Percentiles rank a stretch among this genome's conserved stretches.
Evolutionary conservation across 2,113 vertebrate species (phyloP).

Genomic region (Steatornis caripensis): DNA sequence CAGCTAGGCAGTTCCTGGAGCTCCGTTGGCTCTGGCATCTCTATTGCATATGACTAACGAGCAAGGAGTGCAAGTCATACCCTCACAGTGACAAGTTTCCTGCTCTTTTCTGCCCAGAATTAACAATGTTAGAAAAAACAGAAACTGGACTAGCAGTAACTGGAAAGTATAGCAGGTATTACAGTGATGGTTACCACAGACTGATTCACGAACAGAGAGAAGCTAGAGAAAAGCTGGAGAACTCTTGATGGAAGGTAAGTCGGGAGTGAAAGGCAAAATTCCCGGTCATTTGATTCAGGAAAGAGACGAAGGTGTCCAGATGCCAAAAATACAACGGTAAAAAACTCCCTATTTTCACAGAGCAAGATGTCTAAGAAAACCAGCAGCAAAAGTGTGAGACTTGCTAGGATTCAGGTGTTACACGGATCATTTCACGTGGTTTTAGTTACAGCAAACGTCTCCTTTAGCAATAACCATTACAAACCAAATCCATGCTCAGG

Average conservation of each 20-base stretch:
- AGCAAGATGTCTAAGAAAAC: not conserved
- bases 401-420: not conserved
- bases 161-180: not conserved
- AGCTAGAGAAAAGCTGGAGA: not conserved
- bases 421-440: not conserved
- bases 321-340: not conserved
- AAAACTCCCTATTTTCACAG: not conserved
- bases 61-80: not conserved
- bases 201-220: not conserved
- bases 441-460: not conserved
- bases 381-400: not conserved
- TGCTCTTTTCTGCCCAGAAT: not conserved
- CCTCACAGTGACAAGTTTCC: not conserved
- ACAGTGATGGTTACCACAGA: not conserved
- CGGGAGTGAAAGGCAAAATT: not conserved
- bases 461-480: conserved; percentile 8
- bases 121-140: not conserved
- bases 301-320: not conserved
- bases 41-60: not conserved
- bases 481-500: conserved; percentile 7
- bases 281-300: not conserved
- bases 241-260: not conserved
- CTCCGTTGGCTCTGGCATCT: not conserved
- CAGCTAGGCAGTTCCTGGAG: too few species aligned
- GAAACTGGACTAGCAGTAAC: not conserved